Conservation (phyloP, 2,113 vertebrate species). For the Odocoileus hemionus region DNA sequence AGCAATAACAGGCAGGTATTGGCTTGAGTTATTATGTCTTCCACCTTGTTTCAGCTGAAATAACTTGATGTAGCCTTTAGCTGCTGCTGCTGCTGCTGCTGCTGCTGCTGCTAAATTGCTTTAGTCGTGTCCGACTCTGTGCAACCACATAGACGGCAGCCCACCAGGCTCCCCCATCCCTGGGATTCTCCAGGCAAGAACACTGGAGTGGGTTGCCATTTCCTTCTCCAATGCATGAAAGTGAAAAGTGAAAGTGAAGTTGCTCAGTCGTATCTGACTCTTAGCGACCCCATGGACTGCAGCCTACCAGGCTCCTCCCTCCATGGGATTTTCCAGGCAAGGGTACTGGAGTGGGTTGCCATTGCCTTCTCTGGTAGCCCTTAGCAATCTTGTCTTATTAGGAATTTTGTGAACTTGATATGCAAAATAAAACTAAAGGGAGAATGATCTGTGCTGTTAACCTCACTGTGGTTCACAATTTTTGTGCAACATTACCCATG, state of each 20-base stretch:
- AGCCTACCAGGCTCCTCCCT: not conserved
- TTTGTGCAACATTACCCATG: not conserved
- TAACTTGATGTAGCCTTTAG: slow-evolving; percentile 13
- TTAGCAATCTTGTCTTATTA: slow-evolving; percentile 22
- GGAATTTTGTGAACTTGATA: slow-evolving; percentile 33
- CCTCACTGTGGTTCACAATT: not conserved
- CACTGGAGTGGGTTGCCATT: not conserved
- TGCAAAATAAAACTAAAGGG: slow-evolving; percentile 35
- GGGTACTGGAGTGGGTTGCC: not conserved
- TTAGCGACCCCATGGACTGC: not conserved
- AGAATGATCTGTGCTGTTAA: not conserved
- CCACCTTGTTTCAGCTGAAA: slow-evolving; percentile 8
- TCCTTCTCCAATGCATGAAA: not conserved
- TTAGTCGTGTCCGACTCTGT: not conserved
- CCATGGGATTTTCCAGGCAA: not conserved
- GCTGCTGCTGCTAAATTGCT: not conserved
- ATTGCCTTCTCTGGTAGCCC: not conserved
- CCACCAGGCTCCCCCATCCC: not conserved
- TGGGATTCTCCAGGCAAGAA: not conserved
- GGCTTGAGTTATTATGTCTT: slow-evolving; percentile 1
- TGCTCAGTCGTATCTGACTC: not conserved
- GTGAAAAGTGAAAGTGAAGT: not conserved
- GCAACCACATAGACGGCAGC: rapidly evolving
- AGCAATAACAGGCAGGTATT: not conserved
- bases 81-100: not conserved